These are phyloP conservation scores for Metellina segmentata DNA, from an alignment of 2,888 invertebrate species.

Conservation along the genomic window DNA sequence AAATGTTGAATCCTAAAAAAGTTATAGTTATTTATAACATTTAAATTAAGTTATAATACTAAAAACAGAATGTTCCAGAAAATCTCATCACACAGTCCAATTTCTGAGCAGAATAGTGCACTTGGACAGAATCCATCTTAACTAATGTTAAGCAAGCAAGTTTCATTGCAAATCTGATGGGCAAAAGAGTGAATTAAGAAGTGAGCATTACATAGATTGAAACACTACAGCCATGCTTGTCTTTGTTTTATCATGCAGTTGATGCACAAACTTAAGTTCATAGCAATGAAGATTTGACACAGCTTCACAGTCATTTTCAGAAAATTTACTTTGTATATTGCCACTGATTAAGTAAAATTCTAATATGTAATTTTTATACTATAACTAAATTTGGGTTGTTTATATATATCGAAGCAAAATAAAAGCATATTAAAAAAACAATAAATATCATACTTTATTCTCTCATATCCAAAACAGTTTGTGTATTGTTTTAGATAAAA, in stretches of 20 bases:
- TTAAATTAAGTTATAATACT: background rate
- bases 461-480: no score
- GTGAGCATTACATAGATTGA: slow-evolving; percentile 75
- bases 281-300: slow-evolving; percentile 20
- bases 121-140: slow-evolving; percentile 12
- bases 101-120: slow-evolving; percentile 52
- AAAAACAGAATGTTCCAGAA: slow-evolving; percentile 41
- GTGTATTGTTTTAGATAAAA: background rate
- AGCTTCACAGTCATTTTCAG: slow-evolving; percentile 63
- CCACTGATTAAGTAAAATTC: background rate
- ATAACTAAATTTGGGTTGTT: no score
- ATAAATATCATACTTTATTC: background rate
- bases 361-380: no score
- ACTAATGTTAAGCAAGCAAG: slow-evolving; percentile 44
- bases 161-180: slow-evolving; percentile 33
- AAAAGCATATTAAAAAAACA: background rate
- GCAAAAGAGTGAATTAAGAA: slow-evolving; percentile 66
- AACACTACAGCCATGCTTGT: slow-evolving; percentile 75
- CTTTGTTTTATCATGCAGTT: slow-evolving; percentile 57
- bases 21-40: no score
- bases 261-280: slow-evolving; percentile 67
- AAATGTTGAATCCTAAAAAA: no score
- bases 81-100: slow-evolving; percentile 64
- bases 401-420: no score
- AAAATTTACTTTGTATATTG: background rate